Evolutionary conservation across 2,113 vertebrate genomes (phyloP).

Genomic region (Corythaeola cristata): DNA sequence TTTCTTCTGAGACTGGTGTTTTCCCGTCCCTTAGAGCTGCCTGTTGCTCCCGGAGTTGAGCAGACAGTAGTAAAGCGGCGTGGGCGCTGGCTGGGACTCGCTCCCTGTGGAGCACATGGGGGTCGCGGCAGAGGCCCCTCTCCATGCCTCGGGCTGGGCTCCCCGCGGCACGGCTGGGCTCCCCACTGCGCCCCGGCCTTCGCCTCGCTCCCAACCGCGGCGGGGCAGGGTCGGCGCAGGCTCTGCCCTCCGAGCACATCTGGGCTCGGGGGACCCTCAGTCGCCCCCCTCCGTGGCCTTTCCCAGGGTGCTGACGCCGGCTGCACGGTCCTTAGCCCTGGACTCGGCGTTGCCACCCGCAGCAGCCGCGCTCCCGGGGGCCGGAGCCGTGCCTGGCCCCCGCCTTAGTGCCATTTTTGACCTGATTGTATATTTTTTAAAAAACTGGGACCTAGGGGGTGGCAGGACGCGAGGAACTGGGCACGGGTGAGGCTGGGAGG

Average conservation of each 20-base stretch:
- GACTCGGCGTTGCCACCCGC: background rate
- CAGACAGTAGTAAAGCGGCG: background rate
- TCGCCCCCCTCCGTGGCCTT: background rate
- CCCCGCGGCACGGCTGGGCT: background rate
- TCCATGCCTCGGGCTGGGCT: background rate
- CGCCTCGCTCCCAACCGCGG: no score
- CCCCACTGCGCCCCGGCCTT: background rate
- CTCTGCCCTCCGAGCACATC: background rate
- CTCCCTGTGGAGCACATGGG: rapidly evolving
- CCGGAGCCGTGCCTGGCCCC: background rate
- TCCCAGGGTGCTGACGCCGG: background rate
- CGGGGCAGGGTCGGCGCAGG: background rate
- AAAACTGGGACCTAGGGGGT: no score
- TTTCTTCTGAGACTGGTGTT: rapidly evolving
- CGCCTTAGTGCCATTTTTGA: rapidly evolving
- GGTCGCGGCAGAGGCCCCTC: background rate
- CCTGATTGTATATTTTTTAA: rapidly evolving
- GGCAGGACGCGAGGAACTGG: no score
- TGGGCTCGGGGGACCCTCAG: background rate
- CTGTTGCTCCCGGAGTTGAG: background rate
- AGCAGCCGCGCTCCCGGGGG: background rate
- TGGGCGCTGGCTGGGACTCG: rapidly evolving
- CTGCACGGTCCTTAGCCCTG: background rate
- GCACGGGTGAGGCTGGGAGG: no score
- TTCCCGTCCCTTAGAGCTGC: background rate